Evolutionary conservation across 2,797 vertebrate genomes (phyloP).

Genomic region (Babyrousa celebensis): DNA sequence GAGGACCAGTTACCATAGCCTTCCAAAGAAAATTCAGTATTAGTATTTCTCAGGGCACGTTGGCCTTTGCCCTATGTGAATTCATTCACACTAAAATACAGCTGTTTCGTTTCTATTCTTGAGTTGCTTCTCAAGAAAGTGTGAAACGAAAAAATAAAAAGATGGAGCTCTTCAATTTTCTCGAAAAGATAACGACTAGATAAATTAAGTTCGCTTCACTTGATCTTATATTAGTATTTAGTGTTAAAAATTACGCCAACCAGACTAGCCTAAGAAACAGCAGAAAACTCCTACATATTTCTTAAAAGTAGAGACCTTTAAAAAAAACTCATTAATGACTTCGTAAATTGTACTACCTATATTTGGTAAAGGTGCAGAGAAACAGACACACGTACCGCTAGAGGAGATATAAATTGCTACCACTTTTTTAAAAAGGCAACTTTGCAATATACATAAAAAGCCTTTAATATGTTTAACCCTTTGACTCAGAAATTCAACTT

Average conservation of each 20-base stretch:
- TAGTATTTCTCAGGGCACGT: constrained; percentile 17
- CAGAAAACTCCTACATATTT: constrained; percentile 26
- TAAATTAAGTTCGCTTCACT: constrained; percentile 59
- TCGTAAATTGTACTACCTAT: background rate
- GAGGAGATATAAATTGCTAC: background rate
- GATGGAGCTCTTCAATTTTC: background rate
- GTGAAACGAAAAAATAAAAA: background rate
- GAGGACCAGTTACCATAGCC: background rate
- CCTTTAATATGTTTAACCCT: background rate
- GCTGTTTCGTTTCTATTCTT: background rate
- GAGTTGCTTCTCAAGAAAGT: constrained; percentile 43
- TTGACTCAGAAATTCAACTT: constrained; percentile 45
- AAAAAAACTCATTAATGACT: constrained; percentile 38
- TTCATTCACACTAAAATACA: constrained; percentile 28
- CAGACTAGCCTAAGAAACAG: constrained; percentile 37
- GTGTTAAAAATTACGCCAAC: constrained; percentile 33
- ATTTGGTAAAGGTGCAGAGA: background rate
- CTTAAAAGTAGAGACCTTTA: background rate
- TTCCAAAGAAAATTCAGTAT: constrained; percentile 8
- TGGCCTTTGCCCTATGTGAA: background rate
- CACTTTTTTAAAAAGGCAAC: background rate
- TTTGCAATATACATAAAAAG: constrained; percentile 22
- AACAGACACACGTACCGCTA: background rate
- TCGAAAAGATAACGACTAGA: constrained; percentile 40
- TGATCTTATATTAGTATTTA: constrained; percentile 28